Base-by-base conservation (phyloP, 2,888 invertebrate genomes). In the Carabus problematicus region DNA sequence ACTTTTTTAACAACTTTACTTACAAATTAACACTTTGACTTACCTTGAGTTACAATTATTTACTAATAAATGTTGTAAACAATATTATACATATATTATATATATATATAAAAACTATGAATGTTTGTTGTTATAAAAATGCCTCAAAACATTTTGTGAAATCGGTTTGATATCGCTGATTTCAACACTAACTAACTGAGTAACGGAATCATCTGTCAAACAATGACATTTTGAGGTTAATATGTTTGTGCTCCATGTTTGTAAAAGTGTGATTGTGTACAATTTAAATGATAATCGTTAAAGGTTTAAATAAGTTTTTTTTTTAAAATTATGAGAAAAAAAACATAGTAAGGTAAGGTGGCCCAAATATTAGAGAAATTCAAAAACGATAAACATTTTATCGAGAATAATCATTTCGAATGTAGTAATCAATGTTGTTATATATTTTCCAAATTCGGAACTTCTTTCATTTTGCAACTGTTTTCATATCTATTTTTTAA, bases 91-190 rank as follows among this genome's bases (percentile, higher is more conserved):
- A 29, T 29, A 29, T 29, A 29, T 29, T 29, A 29, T 29, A 29
- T 29, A 29, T 29, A 29, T 56, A 29, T 11, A 29, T 29, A 39
- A 56, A 39, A 56, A 55, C 8, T 29, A 9, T 39, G 56, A 29
- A 12, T 56, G 56, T 56, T 56, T 56, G 56, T 56, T 56, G 14
- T 39, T 56, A 56, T 8, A 56, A 56, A 39, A 56, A 56, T 18
- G 56, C 56, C 56, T 56, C 56, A 56, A 56, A 56, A 56, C n/a
- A 56, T 39, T 55, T n/a, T n/a, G 19, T 19, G 19, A 18, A 55
- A 54, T 49, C 52, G 52, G 12, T 11, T 11, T 49, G 8, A 8
- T 8, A 49, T 11, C 14, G n/a, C n/a, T n/a, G n/a, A n/a, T n/a
- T n/a, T n/a, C n/a, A n/a, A n/a, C n/a, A n/a, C n/a, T n/a, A n/a